Percentiles rank a stretch among this genome's conserved stretches.
phyloP scores from a whole-genome alignment of 2,797 vertebrate genomes.

The Sphaeramia orbicularis region DNA sequence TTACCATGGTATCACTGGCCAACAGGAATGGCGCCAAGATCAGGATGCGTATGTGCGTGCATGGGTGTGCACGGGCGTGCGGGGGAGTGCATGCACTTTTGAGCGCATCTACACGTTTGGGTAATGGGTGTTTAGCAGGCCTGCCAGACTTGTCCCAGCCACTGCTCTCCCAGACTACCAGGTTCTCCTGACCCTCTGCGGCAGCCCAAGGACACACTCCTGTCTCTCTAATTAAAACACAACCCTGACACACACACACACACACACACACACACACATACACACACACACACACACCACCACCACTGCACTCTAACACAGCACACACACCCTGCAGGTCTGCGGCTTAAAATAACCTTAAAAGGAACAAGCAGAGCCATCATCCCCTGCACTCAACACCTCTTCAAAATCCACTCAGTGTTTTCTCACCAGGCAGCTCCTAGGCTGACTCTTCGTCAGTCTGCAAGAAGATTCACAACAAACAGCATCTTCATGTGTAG shows the following conservation, averaged over 20 bases:
- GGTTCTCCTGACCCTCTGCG: slow-evolving; percentile 80
- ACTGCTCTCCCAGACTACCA: slow-evolving; percentile 72
- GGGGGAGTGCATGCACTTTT: slow-evolving; percentile 22
- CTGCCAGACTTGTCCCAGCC: slow-evolving; percentile 77
- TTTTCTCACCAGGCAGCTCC: slow-evolving; percentile 72
- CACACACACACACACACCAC: slow-evolving; percentile 39
- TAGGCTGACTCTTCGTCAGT: slow-evolving; percentile 62
- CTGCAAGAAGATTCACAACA: slow-evolving; percentile 58
- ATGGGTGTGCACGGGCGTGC: slow-evolving; percentile 44
- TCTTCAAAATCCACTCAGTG: slow-evolving; percentile 78
- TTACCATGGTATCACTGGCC: slow-evolving; percentile 71
- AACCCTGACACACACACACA: slow-evolving; percentile 69
- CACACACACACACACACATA: slow-evolving; percentile 49
- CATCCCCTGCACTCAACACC: slow-evolving; percentile 79
- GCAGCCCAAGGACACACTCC: slow-evolving; percentile 84
- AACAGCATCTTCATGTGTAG: slow-evolving; percentile 51
- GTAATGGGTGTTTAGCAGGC: slow-evolving; percentile 83
- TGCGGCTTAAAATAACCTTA: slow-evolving; percentile 82
- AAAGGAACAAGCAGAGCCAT: slow-evolving; percentile 78
- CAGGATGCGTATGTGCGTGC: slow-evolving; percentile 20
- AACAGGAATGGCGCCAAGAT: slow-evolving; percentile 71
- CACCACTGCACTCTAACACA: slow-evolving; percentile 26
- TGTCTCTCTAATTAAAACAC: slow-evolving; percentile 87
- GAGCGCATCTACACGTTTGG: slow-evolving; percentile 64
- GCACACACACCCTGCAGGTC: slow-evolving; percentile 73